These are phyloP conservation scores for Parascotia fuliginaria DNA, from an alignment of 2,888 invertebrate genomes.

Conservation along the genomic window DNA sequence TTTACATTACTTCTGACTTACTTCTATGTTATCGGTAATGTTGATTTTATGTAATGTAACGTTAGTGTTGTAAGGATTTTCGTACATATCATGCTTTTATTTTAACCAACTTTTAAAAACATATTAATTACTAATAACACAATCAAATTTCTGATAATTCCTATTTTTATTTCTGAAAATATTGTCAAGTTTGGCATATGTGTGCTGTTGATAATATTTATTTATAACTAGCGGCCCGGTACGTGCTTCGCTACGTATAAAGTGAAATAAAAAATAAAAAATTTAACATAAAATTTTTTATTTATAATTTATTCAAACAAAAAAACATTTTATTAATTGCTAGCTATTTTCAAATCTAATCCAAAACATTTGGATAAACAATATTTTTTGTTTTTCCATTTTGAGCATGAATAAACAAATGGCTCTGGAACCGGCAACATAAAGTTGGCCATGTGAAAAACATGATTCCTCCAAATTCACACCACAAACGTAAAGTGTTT, in stretches of 20 bases:
- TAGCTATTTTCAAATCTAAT: slow-evolving; percentile 9
- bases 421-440: slow-evolving; percentile 18
- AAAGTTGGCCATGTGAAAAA: slow-evolving; percentile 27
- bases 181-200: too few relatives aligned
- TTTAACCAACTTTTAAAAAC: too few relatives aligned
- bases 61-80: too few relatives aligned
- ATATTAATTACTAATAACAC: too few relatives aligned
- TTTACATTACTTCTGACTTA: too few relatives aligned
- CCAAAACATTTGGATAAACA: slow-evolving; percentile 10
- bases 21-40: too few relatives aligned
- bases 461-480: slow-evolving; percentile 25
- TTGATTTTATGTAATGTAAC: too few relatives aligned
- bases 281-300: slow-evolving; percentile 6
- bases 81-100: too few relatives aligned
- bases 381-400: slow-evolving; percentile 9
- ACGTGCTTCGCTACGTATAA: slow-evolving; percentile 1
- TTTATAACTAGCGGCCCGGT: not conserved
- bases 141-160: too few relatives aligned
- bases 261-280: not conserved
- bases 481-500: slow-evolving; percentile 19
- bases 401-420: slow-evolving; percentile 6
- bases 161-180: too few relatives aligned
- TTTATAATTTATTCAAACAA: slow-evolving; percentile 10
- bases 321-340: slow-evolving; percentile 9
- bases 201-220: too few relatives aligned